phyloP scores from a whole-genome alignment of 2,888 invertebrate species.

The Caenorhabditis virilis region DNA sequence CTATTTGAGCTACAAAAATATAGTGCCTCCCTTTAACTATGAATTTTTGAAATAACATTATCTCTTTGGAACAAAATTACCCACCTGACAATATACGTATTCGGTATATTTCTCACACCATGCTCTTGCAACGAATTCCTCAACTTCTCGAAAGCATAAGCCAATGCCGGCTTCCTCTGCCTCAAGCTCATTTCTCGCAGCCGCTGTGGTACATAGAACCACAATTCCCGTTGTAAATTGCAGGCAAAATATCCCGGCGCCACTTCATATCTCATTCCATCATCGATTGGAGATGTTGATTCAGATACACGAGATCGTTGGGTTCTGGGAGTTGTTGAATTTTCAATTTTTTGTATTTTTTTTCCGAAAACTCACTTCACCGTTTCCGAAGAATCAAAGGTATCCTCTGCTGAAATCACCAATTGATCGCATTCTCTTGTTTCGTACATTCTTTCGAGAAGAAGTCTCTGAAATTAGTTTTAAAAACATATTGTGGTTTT shows the following conservation, averaged over 20 bases:
- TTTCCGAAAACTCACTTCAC: too few relatives aligned
- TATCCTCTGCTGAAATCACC: too few relatives aligned
- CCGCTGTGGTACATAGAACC: conserved; percentile 39
- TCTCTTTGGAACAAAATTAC: too few relatives aligned
- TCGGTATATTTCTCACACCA: conserved; percentile 42
- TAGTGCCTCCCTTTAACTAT: too few relatives aligned
- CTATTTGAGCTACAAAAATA: background rate
- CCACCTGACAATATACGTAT: conserved; percentile 25
- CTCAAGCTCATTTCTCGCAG: conserved; percentile 12
- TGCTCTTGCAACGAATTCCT: conserved; percentile 41
- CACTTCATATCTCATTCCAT: conserved; percentile 67
- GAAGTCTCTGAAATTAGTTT: too few relatives aligned
- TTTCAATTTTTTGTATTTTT: too few relatives aligned
- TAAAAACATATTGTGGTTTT: too few relatives aligned
- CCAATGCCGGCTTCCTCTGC: conserved; percentile 4
- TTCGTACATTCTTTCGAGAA: conserved; percentile 52
- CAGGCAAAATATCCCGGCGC: conserved; percentile 79
- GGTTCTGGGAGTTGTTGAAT: too few relatives aligned
- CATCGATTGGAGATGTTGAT: background rate
- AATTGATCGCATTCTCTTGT: conserved; percentile 37
- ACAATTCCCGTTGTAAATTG: conserved; percentile 71
- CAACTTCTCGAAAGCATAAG: conserved; percentile 38
- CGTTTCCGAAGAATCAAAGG: too few relatives aligned
- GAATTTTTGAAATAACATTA: too few relatives aligned
- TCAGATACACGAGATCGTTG: too few relatives aligned